Evolutionary conservation across 2,797 vertebrate species (phyloP).

Genomic region (Sparus aurata): DNA sequence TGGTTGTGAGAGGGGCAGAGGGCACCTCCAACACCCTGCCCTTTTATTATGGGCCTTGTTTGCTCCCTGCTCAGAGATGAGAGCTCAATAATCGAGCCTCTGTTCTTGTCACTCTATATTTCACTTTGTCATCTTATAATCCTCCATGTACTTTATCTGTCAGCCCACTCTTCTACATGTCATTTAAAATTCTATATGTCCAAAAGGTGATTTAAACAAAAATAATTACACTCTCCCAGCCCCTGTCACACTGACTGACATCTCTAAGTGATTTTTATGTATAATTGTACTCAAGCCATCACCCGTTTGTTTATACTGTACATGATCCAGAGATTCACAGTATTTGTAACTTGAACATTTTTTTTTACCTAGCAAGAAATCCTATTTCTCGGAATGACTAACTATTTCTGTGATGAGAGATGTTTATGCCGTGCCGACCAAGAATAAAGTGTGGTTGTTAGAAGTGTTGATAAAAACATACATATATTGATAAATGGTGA

Average conservation of each 20-base stretch:
- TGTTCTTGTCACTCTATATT: constrained; percentile 8
- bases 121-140: constrained; percentile 11
- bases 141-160: neutral
- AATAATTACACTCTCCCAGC: neutral
- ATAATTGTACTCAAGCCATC: neutral
- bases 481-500: no score
- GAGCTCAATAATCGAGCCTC: constrained; percentile 22
- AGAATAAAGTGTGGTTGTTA: neutral
- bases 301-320: constrained; percentile 4
- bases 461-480: no score
- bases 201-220: neutral
- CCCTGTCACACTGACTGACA: neutral
- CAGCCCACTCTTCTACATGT: neutral
- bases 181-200: neutral
- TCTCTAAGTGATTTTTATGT: constrained; percentile 14
- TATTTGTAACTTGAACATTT: no score
- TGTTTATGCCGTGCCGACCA: no score
- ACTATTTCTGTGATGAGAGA: no score
- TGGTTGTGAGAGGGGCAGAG: constrained; percentile 30
- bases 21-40: constrained; percentile 25
- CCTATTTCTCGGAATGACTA: neutral
- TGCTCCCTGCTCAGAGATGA: neutral
- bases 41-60: constrained; percentile 12
- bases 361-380: no score
- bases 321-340: neutral